A percentile compares a stretch with the other conserved stretches of the same genome.
Conservation (phyloP, 2,797 vertebrate species). For the Brachymystax lenok region DNA sequence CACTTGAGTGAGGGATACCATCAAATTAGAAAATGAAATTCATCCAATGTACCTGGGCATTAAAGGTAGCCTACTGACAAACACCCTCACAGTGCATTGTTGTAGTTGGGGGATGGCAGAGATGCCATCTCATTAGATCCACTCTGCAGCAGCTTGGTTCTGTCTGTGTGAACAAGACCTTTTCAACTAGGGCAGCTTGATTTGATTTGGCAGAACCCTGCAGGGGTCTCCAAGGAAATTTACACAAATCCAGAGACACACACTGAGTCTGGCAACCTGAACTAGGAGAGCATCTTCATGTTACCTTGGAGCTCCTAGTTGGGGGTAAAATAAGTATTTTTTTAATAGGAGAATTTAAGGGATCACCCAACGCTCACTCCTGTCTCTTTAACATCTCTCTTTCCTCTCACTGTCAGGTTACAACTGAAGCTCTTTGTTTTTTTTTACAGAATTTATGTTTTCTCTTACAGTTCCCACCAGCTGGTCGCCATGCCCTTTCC, state of each 20-base stretch:
- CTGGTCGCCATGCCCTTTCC: slow-evolving; percentile 44
- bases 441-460: slow-evolving; percentile 47
- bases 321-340: slow-evolving; percentile 62
- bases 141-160: slow-evolving; percentile 6
- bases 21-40: neutral
- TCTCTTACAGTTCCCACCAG: slow-evolving; percentile 44
- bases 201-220: slow-evolving; percentile 39
- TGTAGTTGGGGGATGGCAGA: neutral
- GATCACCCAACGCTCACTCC: slow-evolving; percentile 28
- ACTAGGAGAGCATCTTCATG: slow-evolving; percentile 11
- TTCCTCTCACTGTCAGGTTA: slow-evolving; percentile 42
- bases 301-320: slow-evolving; percentile 43
- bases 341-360: slow-evolving; percentile 25
- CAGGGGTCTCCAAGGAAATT: slow-evolving; percentile 24
- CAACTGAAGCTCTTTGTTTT: slow-evolving; percentile 40
- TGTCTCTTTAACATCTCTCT: slow-evolving; percentile 25
- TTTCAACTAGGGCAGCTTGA: slow-evolving; percentile 35
- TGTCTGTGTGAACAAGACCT: slow-evolving; percentile 51
- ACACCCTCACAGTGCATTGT: neutral
- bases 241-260: slow-evolving; percentile 32
- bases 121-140: neutral
- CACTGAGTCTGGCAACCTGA: slow-evolving; percentile 28
- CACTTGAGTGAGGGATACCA: neutral
- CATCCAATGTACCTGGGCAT: neutral
- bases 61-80: neutral